Evolutionary conservation across 2,888 invertebrate species (phyloP).

Genomic region (Agriotes lineatus): DNA sequence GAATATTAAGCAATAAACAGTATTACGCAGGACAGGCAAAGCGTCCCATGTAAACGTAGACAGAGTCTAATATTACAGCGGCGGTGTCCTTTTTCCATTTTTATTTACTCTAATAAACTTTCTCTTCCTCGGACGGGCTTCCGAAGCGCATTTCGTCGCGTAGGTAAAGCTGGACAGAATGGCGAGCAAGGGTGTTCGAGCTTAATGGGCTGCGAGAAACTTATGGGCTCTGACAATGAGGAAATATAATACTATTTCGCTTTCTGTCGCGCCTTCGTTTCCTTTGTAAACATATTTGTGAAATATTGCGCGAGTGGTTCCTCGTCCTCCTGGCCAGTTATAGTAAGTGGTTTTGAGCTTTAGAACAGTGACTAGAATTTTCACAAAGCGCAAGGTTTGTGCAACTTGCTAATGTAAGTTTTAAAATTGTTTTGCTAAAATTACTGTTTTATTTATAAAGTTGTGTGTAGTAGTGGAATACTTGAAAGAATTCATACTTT

Average conservation of each 20-base stretch:
- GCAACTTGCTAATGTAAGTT: too few species aligned
- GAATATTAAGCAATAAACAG: too few species aligned
- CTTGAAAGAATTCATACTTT: too few species aligned
- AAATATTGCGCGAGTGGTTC: too few species aligned
- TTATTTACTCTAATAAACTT: constrained; percentile 4
- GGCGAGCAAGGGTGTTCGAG: constrained; percentile 10
- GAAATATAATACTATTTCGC: constrained; percentile 28
- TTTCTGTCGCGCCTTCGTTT: constrained; percentile 21
- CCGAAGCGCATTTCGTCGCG: background rate
- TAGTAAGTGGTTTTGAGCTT: too few species aligned
- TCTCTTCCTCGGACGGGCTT: background rate
- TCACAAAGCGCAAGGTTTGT: too few species aligned
- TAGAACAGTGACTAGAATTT: too few species aligned
- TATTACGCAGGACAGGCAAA: too few species aligned
- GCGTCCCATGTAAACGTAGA: background rate
- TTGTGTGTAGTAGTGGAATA: too few species aligned
- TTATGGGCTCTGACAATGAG: constrained; percentile 25
- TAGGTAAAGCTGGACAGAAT: constrained; percentile 9
- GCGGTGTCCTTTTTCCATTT: background rate
- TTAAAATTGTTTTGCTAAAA: too few species aligned
- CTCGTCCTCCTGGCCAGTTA: too few species aligned
- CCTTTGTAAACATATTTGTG: constrained; percentile 31
- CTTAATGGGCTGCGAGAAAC: constrained; percentile 29
- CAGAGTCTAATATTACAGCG: background rate
- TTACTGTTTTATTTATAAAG: too few species aligned